phyloP scores from a whole-genome alignment of 1,140 invertebrate genomes.

The Danaus plexippus region DNA sequence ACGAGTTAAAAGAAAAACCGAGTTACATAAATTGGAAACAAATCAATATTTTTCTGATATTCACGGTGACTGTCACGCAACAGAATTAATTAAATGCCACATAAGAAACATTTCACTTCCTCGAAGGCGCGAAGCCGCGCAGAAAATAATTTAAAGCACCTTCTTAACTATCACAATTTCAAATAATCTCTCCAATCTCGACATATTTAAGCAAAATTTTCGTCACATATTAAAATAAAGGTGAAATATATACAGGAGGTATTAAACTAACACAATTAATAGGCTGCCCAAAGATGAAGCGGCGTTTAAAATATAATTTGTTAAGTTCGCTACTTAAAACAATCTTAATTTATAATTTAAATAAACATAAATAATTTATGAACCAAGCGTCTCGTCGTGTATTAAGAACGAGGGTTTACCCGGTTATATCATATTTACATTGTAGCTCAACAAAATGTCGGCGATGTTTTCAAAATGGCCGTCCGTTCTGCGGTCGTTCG shows the following conservation, averaged over 20 bases:
- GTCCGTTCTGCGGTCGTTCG: conserved; percentile 68
- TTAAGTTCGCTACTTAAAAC: conserved; percentile 6
- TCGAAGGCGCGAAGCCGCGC: conserved; percentile 7
- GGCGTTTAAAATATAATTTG: not conserved
- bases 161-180: conserved; percentile 21
- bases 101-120: conserved; percentile 17
- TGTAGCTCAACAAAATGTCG: conserved; percentile 50
- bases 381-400: conserved; percentile 2
- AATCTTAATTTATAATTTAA: conserved; percentile 3
- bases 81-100: conserved; percentile 26
- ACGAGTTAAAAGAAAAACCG: not conserved
- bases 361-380: conserved; percentile 11
- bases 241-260: too few relatives aligned
- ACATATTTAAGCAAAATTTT: too few relatives aligned
- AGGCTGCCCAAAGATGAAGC: too few relatives aligned
- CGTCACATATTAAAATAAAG: too few relatives aligned
- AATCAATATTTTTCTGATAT: conserved; percentile 10
- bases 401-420: not conserved
- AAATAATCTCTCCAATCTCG: not conserved
- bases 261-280: too few relatives aligned
- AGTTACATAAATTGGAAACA: conserved; percentile 1
- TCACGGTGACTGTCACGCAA: conserved; percentile 8
- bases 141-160: conserved; percentile 13
- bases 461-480: conserved; percentile 60
- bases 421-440: conserved; percentile 43